Percentiles rank a stretch among this genome's conserved stretches.
These are phyloP conservation scores for Acropora yongei DNA, from an alignment of 64 coral and sea anemone genomes.

Conservation along the genomic window DNA sequence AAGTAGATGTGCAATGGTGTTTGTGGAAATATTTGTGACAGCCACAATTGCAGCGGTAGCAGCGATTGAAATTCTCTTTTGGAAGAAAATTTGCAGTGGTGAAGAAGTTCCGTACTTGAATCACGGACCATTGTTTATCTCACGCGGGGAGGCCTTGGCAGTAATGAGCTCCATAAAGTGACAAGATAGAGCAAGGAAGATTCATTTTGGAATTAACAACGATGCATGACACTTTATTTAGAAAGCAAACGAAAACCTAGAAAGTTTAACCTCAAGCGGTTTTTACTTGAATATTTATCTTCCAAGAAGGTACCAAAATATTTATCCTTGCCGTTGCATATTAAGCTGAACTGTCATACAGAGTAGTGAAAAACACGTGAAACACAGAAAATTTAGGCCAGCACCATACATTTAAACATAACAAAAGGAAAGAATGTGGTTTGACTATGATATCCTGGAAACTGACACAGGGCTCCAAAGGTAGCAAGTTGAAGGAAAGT, in stretches of 20 bases:
- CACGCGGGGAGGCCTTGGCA: constrained; percentile 31
- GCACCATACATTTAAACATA: neutral
- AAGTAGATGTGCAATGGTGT: neutral
- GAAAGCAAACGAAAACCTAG: too few relatives aligned
- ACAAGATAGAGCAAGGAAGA: neutral
- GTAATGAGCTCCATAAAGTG: neutral
- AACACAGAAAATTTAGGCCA: too few relatives aligned
- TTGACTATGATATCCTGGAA: neutral
- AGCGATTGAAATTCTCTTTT: constrained; percentile 25
- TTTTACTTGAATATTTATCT: neutral
- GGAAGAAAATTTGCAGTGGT: constrained; percentile 60
- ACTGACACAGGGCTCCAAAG: neutral
- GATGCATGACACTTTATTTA: too few relatives aligned
- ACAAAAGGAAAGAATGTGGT: neutral
- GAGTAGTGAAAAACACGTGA: too few relatives aligned
- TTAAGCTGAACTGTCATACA: too few relatives aligned
- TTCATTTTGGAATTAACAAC: neutral
- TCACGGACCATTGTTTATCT: constrained; percentile 26
- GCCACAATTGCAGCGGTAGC: constrained; percentile 20
- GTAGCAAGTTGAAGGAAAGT: too few relatives aligned
- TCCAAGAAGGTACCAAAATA: neutral
- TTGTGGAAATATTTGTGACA: constrained; percentile 50
- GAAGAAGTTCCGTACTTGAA: constrained; percentile 37
- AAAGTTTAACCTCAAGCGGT: neutral
- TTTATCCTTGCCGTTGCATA: neutral